These are phyloP conservation scores for Lasioglossum vierecki DNA, from an alignment of 2,888 invertebrate genomes.

Conservation along the genomic window DNA sequence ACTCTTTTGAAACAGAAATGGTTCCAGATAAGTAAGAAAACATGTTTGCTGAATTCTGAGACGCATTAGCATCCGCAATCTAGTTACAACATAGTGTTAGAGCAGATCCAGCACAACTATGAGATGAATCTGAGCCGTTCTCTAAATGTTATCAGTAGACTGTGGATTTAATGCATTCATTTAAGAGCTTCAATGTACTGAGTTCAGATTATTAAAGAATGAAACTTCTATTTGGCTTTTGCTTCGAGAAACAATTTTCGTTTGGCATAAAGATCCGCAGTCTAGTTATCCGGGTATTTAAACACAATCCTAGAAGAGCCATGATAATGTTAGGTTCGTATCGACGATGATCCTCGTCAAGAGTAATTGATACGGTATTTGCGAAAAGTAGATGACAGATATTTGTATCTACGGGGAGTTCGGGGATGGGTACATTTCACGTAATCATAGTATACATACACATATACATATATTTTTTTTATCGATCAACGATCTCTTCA, in stretches of 20 bases:
- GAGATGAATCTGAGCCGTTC: too few species aligned
- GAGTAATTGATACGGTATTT: background rate
- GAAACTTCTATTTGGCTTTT: too few species aligned
- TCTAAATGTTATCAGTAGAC: too few species aligned
- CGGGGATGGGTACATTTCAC: background rate
- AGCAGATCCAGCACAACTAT: too few species aligned
- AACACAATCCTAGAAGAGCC: background rate
- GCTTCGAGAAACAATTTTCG: too few species aligned
- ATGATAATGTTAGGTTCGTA: too few species aligned
- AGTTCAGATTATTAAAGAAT: background rate
- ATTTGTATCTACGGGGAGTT: background rate
- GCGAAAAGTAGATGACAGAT: too few species aligned
- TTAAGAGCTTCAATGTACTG: background rate
- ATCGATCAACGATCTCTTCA: constrained; percentile 69
- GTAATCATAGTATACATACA: constrained; percentile 58
- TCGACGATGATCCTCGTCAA: background rate
- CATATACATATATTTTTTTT: constrained; percentile 68
- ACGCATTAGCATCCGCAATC: too few species aligned
- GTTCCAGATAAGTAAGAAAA: background rate
- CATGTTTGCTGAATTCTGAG: background rate
- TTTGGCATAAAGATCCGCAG: too few species aligned
- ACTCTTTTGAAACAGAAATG: background rate
- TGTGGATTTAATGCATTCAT: background rate
- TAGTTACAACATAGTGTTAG: too few species aligned
- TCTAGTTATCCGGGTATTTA: background rate